phyloP scores from a whole-genome alignment of 2,113 vertebrate species.

The Gallinago undulata region DNA sequence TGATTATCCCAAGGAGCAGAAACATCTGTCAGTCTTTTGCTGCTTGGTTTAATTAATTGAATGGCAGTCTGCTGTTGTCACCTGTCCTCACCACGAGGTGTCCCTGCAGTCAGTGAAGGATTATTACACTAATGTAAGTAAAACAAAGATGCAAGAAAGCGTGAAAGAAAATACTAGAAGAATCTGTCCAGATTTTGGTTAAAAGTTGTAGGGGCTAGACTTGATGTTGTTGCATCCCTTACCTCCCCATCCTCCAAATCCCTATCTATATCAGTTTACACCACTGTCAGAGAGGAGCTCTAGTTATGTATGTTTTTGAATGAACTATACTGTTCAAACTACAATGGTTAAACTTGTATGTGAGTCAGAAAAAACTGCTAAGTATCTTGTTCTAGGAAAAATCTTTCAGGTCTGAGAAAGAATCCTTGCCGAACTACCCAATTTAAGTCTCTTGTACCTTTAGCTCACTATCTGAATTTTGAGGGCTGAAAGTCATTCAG shows the following conservation, averaged over 20 bases:
- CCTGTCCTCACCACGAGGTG: conserved; percentile 56
- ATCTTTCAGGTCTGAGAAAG: neutral
- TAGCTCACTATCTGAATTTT: neutral
- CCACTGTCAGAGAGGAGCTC: neutral
- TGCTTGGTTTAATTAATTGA: conserved; percentile 12
- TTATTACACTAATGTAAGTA: neutral
- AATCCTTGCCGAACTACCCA: neutral
- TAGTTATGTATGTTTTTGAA: neutral
- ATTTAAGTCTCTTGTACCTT: neutral
- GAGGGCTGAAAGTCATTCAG: neutral
- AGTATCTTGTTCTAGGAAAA: neutral
- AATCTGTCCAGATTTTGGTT: neutral
- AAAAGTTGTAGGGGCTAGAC: neutral
- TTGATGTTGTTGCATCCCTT: neutral
- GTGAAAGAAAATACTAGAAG: conserved; percentile 28
- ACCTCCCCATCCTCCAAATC: neutral
- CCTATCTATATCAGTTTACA: neutral
- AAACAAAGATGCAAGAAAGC: neutral
- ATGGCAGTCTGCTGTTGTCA: conserved; percentile 21
- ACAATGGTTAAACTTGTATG: neutral
- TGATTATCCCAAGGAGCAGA: conserved; percentile 30
- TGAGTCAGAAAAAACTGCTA: neutral
- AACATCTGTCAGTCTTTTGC: conserved; percentile 35
- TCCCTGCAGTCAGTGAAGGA: conserved; percentile 48
- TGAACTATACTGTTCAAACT: neutral